A percentile compares a stretch with the other conserved stretches of the same genome.
These are phyloP conservation scores for Marmota flaviventris DNA, from an alignment of 2,113 vertebrate species.

Conservation along the genomic window DNA sequence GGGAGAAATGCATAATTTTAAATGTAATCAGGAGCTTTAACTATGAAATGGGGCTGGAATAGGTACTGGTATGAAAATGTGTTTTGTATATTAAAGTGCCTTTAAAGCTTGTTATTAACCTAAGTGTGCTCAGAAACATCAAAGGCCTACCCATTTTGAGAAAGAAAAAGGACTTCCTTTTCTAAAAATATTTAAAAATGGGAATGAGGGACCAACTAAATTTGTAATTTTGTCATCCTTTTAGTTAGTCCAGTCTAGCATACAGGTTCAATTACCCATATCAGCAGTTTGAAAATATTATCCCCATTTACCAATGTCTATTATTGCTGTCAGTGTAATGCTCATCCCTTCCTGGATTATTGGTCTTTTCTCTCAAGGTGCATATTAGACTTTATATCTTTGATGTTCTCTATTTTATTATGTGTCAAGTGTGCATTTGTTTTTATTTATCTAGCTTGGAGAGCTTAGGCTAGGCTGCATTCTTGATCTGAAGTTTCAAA, in stretches of 20 bases:
- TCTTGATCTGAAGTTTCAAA: background rate
- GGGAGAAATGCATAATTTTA: background rate
- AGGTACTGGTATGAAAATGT: background rate
- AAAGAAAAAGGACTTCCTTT: background rate
- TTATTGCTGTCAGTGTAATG: background rate
- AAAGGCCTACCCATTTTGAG: background rate
- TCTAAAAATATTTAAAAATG: background rate
- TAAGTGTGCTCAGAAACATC: background rate
- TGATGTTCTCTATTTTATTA: background rate
- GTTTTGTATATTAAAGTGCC: background rate
- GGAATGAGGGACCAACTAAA: background rate
- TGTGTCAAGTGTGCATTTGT: background rate
- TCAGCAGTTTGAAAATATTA: background rate
- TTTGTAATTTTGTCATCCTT: too few species aligned
- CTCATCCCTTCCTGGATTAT: too few species aligned
- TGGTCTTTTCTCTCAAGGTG: background rate
- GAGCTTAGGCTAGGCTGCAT: background rate
- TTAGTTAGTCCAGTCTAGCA: too few species aligned
- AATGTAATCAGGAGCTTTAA: background rate
- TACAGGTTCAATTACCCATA: background rate
- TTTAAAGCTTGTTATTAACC: background rate
- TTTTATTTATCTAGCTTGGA: background rate
- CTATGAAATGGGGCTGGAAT: background rate
- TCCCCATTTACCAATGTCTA: background rate
- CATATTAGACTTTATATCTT: background rate